Evolutionary conservation across 2,888 invertebrate species (phyloP), one percentile per base, ranked within the genome.

Genomic region (Anagyrus pseudococci): DNA sequence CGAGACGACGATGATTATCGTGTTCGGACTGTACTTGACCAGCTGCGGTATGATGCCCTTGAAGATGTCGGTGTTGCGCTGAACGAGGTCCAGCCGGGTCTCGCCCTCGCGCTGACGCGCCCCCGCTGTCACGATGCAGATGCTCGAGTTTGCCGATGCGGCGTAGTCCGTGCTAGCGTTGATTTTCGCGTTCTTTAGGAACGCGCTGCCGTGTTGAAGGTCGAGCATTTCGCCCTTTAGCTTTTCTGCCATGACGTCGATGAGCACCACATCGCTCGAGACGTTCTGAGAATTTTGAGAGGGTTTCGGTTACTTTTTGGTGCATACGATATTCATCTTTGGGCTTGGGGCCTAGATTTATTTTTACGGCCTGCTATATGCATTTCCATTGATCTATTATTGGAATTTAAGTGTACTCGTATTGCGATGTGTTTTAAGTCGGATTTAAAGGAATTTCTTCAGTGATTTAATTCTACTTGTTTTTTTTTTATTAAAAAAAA

Each of bases 81-180:
- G 94, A 20, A 96, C 94, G 62, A 97, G 84, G 73, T 90, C 88
- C 48, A 96, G 84, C n/a, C 96, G 86, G 2, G 89, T 86, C 82
- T 97, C 96, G 0, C 95, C 95, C 77, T 94, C 93, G 56, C 90
- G 88, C 82, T 96, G 96, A 25, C 96, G 85, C 17, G 92, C 95
- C 2, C 96, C 96, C 4, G 96, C 96, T 0, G 96, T 95, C 56
- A 97, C 89, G 64, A 97, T 88, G 80, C 94, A 94, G 43, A 97
- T 82, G 71, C 89, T 89, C 0, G 94, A 95, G 54, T 90, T 89
- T 54, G 90, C 91, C 13, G 92, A 88, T 6, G 88, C 85, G 0
- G 87, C 81, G 75, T 92, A 95, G 80, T 96, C 92, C 84, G 87
- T 88, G 73, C 88, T 86, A 22, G 93, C 93, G 60, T 87, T 86